These are phyloP conservation scores for Yponomeuta plumbellus DNA, from an alignment of 2,888 invertebrate species.

Conservation along the genomic window DNA sequence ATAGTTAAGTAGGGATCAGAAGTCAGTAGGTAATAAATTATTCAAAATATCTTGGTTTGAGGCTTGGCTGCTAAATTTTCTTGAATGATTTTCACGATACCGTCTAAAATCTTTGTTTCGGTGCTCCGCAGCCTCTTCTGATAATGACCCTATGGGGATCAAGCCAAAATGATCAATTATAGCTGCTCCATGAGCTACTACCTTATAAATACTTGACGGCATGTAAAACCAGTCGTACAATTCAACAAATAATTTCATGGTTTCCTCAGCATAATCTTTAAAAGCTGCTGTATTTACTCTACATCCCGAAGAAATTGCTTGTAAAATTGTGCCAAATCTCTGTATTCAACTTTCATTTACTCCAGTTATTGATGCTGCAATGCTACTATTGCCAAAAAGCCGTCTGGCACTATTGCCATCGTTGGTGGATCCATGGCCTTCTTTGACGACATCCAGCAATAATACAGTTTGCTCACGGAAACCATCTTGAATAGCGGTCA, in stretches of 20 bases:
- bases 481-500: conserved; percentile 16
- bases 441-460: conserved; percentile 22
- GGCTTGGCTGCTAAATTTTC: background rate
- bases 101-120: conserved; percentile 21
- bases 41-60: background rate
- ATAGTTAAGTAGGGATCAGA: too few species aligned
- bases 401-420: conserved; percentile 22
- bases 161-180: conserved; percentile 21
- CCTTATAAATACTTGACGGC: conserved; percentile 23
- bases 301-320: conserved; percentile 23
- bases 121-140: background rate
- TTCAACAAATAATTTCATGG: conserved; percentile 23
- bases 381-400: background rate
- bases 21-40: too few species aligned
- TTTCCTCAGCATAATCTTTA: conserved; percentile 20
- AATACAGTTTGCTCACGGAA: conserved; percentile 20
- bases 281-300: conserved; percentile 20
- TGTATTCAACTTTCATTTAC: conserved; percentile 20
- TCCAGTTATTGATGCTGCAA: conserved; percentile 24
- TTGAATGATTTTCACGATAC: background rate
- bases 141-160: conserved; percentile 23
- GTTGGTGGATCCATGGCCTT: conserved; percentile 21
- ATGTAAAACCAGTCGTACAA: conserved; percentile 26
- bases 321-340: conserved; percentile 24
- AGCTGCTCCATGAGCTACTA: conserved; percentile 24